phyloP scores from a whole-genome alignment of 2,113 vertebrate genomes.

The Equus quagga region DNA sequence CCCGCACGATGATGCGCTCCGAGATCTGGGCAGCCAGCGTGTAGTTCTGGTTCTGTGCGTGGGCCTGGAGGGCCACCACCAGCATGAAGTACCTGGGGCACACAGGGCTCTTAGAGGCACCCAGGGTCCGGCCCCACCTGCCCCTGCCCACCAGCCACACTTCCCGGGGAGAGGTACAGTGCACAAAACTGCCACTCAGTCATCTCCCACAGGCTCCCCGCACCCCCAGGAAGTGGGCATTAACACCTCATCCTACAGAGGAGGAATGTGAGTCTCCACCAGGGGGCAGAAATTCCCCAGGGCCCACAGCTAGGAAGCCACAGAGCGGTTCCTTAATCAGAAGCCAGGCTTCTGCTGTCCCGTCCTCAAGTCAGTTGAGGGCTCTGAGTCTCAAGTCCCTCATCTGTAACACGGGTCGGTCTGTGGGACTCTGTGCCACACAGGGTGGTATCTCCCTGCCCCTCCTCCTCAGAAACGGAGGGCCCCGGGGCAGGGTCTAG shows the following conservation, averaged over 20 bases:
- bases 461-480: rapidly evolving
- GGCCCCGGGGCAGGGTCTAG: rapidly evolving
- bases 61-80: constrained; percentile 97
- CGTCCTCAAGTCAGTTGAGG: not conserved
- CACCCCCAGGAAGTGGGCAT: not conserved
- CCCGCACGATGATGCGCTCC: constrained; percentile 99
- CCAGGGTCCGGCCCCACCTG: not conserved
- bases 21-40: constrained; percentile 97
- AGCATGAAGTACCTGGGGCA: constrained; percentile 97
- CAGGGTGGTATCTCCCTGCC: rapidly evolving
- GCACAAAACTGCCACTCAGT: not conserved
- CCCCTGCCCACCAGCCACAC: not conserved
- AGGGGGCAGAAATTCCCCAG: constrained; percentile 55
- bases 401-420: not conserved
- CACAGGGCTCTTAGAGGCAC: constrained; percentile 17
- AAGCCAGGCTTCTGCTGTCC: not conserved
- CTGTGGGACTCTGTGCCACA: not conserved
- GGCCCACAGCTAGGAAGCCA: too few relatives aligned
- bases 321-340: not conserved
- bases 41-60: constrained; percentile 97
- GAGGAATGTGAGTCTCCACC: constrained; percentile 2
- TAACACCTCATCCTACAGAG: not conserved
- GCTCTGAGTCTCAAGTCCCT: not conserved
- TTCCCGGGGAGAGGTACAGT: not conserved
- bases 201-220: not conserved